Evolutionary conservation across 2,888 invertebrate genomes (phyloP).

Genomic region (Scotopteryx bipunctaria): DNA sequence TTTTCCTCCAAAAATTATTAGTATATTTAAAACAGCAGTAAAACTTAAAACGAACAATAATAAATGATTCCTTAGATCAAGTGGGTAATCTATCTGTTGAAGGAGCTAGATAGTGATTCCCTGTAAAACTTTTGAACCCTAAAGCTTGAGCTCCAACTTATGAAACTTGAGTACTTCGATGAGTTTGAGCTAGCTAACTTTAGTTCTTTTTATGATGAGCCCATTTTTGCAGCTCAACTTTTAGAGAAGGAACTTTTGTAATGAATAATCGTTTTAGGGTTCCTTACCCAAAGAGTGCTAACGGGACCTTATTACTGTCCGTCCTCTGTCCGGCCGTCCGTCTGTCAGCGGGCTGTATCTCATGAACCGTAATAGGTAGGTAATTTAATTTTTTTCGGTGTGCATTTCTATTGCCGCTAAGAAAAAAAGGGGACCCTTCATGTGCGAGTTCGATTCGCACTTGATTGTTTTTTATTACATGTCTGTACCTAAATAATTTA

Average conservation of each 20-base stretch:
- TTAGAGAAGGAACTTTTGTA: background rate
- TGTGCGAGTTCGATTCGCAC: too few relatives aligned
- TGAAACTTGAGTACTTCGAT: background rate
- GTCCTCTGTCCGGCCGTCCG: too few relatives aligned
- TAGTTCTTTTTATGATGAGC: background rate
- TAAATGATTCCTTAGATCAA: background rate
- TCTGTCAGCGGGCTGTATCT: too few relatives aligned
- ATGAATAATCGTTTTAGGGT: background rate
- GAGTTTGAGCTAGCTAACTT: conserved; percentile 3
- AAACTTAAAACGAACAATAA: background rate
- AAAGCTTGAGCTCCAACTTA: background rate
- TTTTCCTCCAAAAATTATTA: too few relatives aligned
- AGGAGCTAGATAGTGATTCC: background rate
- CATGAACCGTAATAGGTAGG: too few relatives aligned
- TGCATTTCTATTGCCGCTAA: too few relatives aligned
- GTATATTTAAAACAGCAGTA: background rate
- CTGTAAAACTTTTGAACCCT: background rate
- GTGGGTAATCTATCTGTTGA: background rate
- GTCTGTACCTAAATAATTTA: too few relatives aligned
- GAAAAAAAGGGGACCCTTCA: too few relatives aligned
- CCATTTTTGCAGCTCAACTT: background rate
- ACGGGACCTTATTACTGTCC: too few relatives aligned
- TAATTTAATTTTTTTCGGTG: too few relatives aligned
- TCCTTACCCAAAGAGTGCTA: too few relatives aligned
- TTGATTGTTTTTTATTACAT: too few relatives aligned